phyloP scores from a whole-genome alignment of 2,888 invertebrate genomes.

The Phrixothrix hirtus region DNA sequence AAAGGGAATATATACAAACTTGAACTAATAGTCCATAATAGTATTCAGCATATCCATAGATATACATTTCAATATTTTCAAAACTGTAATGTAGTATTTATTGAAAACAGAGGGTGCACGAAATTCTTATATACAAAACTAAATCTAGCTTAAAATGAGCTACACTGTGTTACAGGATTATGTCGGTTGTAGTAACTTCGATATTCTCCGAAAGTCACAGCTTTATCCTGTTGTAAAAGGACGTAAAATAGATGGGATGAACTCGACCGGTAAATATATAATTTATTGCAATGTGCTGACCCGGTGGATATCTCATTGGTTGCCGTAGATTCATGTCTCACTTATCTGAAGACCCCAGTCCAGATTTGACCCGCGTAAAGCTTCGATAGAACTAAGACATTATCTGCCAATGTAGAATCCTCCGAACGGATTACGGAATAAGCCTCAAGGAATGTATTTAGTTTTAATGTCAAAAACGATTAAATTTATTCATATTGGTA shows the following conservation, averaged over 20 bases:
- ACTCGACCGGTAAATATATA: slow-evolving; percentile 52
- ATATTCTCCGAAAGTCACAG: slow-evolving; percentile 20
- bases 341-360: slow-evolving; percentile 43
- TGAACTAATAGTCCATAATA: too few relatives aligned
- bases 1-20: too few relatives aligned
- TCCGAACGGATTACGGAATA: slow-evolving; percentile 25
- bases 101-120: too few relatives aligned
- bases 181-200: slow-evolving; percentile 19
- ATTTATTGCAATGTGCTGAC: slow-evolving; percentile 49
- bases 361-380: slow-evolving; percentile 38
- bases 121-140: slow-evolving; percentile 1
- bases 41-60: too few relatives aligned
- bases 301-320: slow-evolving; percentile 48
- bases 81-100: too few relatives aligned
- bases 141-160: slow-evolving; percentile 6
- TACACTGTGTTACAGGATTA: slow-evolving; percentile 16
- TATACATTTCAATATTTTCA: too few relatives aligned
- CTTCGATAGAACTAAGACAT: slow-evolving; percentile 32
- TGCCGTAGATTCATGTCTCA: slow-evolving; percentile 48
- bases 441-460: slow-evolving; percentile 20
- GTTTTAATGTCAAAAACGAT: slow-evolving; percentile 21
- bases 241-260: slow-evolving; percentile 48
- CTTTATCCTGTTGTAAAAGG: slow-evolving; percentile 31
- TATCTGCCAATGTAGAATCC: slow-evolving; percentile 32
- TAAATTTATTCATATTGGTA: slow-evolving; percentile 20